A percentile compares a stretch with the other conserved stretches of the same genome.
Evolutionary conservation across 2,888 invertebrate genomes (phyloP).

Genomic region (Anoncus sp.): DNA sequence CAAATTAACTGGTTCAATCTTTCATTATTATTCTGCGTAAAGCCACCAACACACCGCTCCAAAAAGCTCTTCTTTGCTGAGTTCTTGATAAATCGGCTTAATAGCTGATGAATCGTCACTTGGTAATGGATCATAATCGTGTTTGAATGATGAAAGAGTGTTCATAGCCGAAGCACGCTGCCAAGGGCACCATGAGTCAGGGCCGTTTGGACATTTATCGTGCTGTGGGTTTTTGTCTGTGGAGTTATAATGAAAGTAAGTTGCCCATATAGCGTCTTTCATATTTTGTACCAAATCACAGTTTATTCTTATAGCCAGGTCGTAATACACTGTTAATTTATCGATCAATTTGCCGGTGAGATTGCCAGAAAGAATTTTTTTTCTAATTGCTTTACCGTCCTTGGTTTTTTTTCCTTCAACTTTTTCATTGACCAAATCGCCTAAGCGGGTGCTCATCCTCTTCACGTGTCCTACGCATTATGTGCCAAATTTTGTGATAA

Average conservation of each 20-base stretch:
- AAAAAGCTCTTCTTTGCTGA: conserved; percentile 70
- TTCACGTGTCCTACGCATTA: too few species aligned
- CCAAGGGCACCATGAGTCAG: conserved; percentile 41
- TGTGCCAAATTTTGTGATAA: too few species aligned
- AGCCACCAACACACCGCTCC: conserved; percentile 66
- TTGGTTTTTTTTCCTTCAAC: too few species aligned
- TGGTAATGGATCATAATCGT: not conserved
- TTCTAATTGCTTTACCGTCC: too few species aligned
- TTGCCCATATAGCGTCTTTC: conserved; percentile 27
- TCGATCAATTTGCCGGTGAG: too few species aligned
- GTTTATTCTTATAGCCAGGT: too few species aligned
- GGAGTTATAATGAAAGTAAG: conserved; percentile 25
- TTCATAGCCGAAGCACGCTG: conserved; percentile 9
- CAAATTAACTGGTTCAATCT: conserved; percentile 75
- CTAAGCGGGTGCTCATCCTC: too few species aligned
- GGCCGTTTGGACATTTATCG: conserved; percentile 21
- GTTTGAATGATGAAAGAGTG: too few species aligned
- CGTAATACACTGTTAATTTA: too few species aligned
- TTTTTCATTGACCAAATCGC: too few species aligned
- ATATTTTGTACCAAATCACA: conserved; percentile 10
- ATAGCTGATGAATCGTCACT: not conserved
- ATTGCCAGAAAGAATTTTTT: too few species aligned
- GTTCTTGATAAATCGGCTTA: too few species aligned
- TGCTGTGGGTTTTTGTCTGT: conserved; percentile 25
- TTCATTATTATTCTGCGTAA: conserved; percentile 71